A percentile compares a stretch with the other conserved stretches of the same genome.
phyloP scores from a whole-genome alignment of 1,140 invertebrate species.

The Paraescarpia echinospica region DNA sequence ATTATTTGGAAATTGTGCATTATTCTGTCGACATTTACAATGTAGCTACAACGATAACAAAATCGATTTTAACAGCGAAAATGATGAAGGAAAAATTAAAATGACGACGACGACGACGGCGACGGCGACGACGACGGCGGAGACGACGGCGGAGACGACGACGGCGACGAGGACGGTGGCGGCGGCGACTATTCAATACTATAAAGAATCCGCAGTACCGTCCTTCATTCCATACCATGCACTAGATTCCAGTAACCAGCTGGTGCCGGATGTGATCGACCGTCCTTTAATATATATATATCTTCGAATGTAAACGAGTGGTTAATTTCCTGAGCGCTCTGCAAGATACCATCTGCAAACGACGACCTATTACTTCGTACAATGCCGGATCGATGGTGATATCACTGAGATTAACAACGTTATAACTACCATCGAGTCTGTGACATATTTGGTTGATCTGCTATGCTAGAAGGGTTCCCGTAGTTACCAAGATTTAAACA shows the following conservation, averaged over 20 bases:
- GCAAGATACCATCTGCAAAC: neutral
- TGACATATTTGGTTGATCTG: neutral
- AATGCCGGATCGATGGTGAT: neutral
- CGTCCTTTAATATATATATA: neutral
- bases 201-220: too few relatives aligned
- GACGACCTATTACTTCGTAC: neutral
- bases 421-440: neutral
- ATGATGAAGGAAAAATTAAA: too few relatives aligned
- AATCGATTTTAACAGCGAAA: too few relatives aligned
- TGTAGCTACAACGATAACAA: too few relatives aligned
- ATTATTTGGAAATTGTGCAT: too few relatives aligned
- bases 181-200: neutral
- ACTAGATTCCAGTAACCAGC: neutral
- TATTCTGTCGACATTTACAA: too few relatives aligned
- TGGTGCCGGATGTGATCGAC: neutral
- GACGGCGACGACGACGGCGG: neutral
- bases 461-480: neutral
- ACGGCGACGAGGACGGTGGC: neutral
- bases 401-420: neutral
- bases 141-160: neutral
- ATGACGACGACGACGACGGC: too few relatives aligned
- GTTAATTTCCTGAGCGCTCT: neutral
- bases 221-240: neutral
- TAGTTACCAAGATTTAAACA: neutral
- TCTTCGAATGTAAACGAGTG: neutral